Evolutionary conservation across 2,888 invertebrate genomes (phyloP).

Genomic region (Hirtodrosophila histrioides): DNA sequence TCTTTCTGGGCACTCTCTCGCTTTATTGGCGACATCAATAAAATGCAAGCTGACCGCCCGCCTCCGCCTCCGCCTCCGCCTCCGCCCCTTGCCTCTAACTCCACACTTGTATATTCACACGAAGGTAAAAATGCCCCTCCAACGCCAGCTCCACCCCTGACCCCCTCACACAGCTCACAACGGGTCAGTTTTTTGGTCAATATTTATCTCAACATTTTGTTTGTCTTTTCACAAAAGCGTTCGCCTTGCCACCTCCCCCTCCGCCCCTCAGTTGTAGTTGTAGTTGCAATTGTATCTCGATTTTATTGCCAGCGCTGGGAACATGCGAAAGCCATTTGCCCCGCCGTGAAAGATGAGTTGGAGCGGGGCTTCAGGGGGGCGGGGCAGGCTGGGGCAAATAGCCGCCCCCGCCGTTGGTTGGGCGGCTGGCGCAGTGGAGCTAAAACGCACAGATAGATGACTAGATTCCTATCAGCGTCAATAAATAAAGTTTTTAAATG

Average conservation of each 20-base stretch:
- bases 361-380: not conserved
- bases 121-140: slow-evolving; percentile 19
- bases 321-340: slow-evolving; percentile 56
- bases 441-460: slow-evolving; percentile 75
- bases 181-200: slow-evolving; percentile 52
- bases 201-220: slow-evolving; percentile 64
- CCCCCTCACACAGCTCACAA: not conserved
- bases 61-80: not conserved
- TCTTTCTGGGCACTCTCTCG: slow-evolving; percentile 18
- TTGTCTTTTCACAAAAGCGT: slow-evolving; percentile 48
- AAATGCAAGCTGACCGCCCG: slow-evolving; percentile 22
- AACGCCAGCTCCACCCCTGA: too few relatives aligned
- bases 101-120: slow-evolving; percentile 35
- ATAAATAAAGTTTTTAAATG: slow-evolving; percentile 79
- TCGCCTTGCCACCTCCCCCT: not conserved
- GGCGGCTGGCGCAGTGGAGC: slow-evolving; percentile 16
- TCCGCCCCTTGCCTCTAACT: not conserved
- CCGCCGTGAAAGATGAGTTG: slow-evolving; percentile 10
- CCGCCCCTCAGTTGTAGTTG: slow-evolving; percentile 8
- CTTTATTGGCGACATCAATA: slow-evolving; percentile 66
- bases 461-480: slow-evolving; percentile 78
- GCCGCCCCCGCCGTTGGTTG: not conserved
- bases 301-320: slow-evolving; percentile 65
- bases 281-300: slow-evolving; percentile 57
- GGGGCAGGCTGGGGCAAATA: not conserved